Base-by-base conservation (phyloP, 1,140 invertebrate species). In the Berghia stephanieae region DNA sequence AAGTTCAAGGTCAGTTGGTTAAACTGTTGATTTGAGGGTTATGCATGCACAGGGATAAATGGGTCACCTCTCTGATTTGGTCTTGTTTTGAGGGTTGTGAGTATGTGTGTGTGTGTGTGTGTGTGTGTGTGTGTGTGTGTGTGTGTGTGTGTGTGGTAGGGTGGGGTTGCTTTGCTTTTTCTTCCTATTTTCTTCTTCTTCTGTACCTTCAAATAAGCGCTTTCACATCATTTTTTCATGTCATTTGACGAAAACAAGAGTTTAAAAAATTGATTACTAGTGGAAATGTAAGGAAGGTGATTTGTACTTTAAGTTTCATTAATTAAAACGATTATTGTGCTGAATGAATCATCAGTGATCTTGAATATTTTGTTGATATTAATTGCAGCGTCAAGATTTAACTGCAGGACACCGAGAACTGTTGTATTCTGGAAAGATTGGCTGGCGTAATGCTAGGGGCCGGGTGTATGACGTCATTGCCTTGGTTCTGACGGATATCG, bases 401-500 rank as follows among this genome's bases (percentile, higher is more conserved):
- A 90, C 97, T 57, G 92, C 93, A 71, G 93, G 93, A 46, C 94
- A 94, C 85, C 92, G 96, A 69, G 94, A 94, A 79, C 90, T 98
- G 60, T 52, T 88, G 16, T 81, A 88, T 79, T 88, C 90, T 75
- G 89, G 88, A 18, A 80, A 81, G 44, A 83, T 90, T n/a, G 84
- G 85, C 40, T 88, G 87, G 86, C 89, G 88, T 76, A 88, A 78
- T 81, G 89, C 89, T 16, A 80, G 89, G 80, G 88, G 88, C 34
- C 90, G 90, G 42, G 68, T 85, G 70, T 38, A 77, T 77, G 93
- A 90, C 43, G 93, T 97, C 0, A 90, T 96, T 18, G 95, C 96
- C 55, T 95, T 98, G 74, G 94, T 97, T 16, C 90, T 98, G 8
- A 95, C 95, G 1, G 96, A 98, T 88, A 94, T 97, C 57, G 90